Base-by-base conservation (phyloP, 2,113 vertebrate species). In the Atractosteus spatula region DNA sequence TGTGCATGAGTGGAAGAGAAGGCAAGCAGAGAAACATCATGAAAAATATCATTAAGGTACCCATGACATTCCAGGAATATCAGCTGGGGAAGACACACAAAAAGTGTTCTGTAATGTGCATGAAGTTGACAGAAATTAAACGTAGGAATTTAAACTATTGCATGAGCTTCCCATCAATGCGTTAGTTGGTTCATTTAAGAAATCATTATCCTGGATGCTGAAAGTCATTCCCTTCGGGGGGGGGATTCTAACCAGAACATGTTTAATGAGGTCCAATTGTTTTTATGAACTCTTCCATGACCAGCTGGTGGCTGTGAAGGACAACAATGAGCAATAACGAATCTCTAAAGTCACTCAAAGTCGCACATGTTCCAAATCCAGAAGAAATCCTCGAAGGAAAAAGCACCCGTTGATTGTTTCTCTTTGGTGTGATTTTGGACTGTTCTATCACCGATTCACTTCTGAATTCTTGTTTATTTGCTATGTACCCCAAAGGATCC, bases 341-440 rank as follows among this genome's bases (percentile, higher is more conserved):
- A 79, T 77, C 78, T 83, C 84, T 81, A 85, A 90, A 91, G 88
- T 90, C 91, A 90, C 77, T 70, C 73, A 88, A 87, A 89, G 89
- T 91, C 89, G 88, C 79, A 84, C 71, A 69, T 71, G 84, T 83
- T n/a, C n/a, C n/a, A 55, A 56, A 71, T 54, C 79, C 72, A 62
- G 13, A 29, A 16, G 63, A 3, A 57, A 74, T 73, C 79, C 64
- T 29, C 59, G 68, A 72, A 68, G 59, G 69, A 66, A 80, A 51
- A 10, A 51, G 47, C 5, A 51, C 10, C 47, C 47, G 5, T 51
- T 51, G 5, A 51, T 51, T 51, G 10, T 51, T 51, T 7, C 47
- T 51, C 10, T 51, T 51, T 51, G 5, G 41, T 42, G 56, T 5
- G 62, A 14, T 8, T 71, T 5, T 65, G 16, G 8, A 47, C 41